Base-by-base conservation (phyloP, 2,888 invertebrate species). In the Plusia festucae region DNA sequence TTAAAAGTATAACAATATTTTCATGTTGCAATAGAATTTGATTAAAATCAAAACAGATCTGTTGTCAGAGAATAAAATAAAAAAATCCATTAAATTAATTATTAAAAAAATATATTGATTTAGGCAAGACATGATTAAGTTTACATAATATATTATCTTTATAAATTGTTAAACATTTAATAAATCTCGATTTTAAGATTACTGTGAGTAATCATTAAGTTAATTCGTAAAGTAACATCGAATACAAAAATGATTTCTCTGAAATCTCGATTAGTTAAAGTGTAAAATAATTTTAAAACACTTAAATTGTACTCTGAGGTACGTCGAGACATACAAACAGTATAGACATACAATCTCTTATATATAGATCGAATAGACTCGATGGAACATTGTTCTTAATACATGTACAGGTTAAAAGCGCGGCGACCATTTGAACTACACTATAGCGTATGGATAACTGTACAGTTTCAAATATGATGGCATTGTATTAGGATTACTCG, bases 71-170 rank as follows among this genome's bases (percentile, higher is more conserved):
- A 3, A 30, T 76, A 73, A 72, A 72, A 74, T n/a, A 40, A 73
- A 79, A 76, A 72, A 70, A 73, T 73, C 73, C 69, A 82, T 76
- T 71, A 67, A 76, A 70, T 64, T 78, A 66, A 71, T 75, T 40
- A 83, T 78, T 77, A 83, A 85, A 82, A 82, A 85, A 79, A 83
- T 82, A 84, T 82, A 82, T 84, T 80, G 79, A 84, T 82, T 85
- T 80, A 90, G 93, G 94, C 94, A 94, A 94, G 94, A 91, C 86
- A 89, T 79, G 82, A 89, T 87, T 84, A 84, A 82, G 78, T 82
- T 86, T 73, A 79, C 67, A 80, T 82, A 76, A 67, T 82, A 82
- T 82, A 68, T 73, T 56, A 44, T 76, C 77, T 82, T 71, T 58
- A 85, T 82, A 84, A 86, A 85, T 86, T 86, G 85, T 79, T 76